Evolutionary conservation across 2,888 invertebrate genomes (phyloP), one percentile per base, ranked within the genome.

Genomic region (Brenthis ino): DNA sequence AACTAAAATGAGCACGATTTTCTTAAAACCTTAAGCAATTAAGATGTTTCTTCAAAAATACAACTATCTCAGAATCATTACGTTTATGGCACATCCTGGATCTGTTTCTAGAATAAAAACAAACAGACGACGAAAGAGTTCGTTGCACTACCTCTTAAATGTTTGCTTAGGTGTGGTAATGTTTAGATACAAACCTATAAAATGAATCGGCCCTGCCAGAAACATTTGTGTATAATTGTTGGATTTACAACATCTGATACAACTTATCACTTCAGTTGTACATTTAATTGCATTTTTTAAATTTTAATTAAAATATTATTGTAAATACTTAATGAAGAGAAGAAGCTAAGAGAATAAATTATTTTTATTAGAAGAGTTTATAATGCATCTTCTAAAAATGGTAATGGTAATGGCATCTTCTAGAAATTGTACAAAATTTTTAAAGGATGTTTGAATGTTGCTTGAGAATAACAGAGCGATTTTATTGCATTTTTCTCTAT

Each of bases 151-250:
- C 73, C 74, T 72, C 75, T 72, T 68, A 69, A 74, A 77, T 85
- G 83, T 86, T 88, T 84, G 81, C 81, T 84, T 84, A 84, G 81
- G 82, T 83, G 83, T 79, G 77, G 60, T 82, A 79, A 82, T 86
- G 84, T 85, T 86, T 83, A 77, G 81, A 82, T 79, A 79, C 79
- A 80, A 83, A 82, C 78, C 77, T 77, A 85, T 87, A 87, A 89
- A 88, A 80, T 81, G 79, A 77, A 79, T 75, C 73, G 76, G 73
- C 80, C 73, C 74, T 77, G 80, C 79, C 80, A 82, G 77, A 78
- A 79, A 82, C 82, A 83, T 77, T 79, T 55, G 47, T 55, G 33
- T 47, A 37, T 64, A 55, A 12, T 8, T 43, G 24, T 16, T 24
- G 43, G 13, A 50, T 28, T 24, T 37, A 61, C 60, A 57, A 55